Evolutionary conservation across 1,140 invertebrate species (phyloP).

Genomic region (Helicoverpa armigera): DNA sequence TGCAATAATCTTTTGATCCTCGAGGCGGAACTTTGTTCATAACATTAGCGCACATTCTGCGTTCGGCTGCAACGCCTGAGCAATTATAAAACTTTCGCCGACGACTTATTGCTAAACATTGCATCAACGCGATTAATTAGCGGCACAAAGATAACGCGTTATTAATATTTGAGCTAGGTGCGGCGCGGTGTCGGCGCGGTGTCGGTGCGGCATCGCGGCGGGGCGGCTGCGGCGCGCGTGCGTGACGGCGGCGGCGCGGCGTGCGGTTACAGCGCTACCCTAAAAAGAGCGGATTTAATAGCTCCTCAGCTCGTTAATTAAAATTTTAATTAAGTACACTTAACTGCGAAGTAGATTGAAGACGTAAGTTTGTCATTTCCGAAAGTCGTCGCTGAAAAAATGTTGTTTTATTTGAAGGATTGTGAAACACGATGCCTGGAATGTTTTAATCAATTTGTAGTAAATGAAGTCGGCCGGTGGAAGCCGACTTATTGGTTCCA

Average conservation of each 20-base stretch:
- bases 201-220: not conserved
- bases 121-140: slow-evolving; percentile 32
- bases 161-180: slow-evolving; percentile 12
- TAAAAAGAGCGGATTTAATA: slow-evolving; percentile 23
- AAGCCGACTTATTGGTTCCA: slow-evolving; percentile 10
- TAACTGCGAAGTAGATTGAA: slow-evolving; percentile 42
- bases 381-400: slow-evolving; percentile 2
- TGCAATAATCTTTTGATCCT: slow-evolving; percentile 21
- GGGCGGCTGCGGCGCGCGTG: slow-evolving; percentile 3
- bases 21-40: slow-evolving; percentile 28
- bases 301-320: slow-evolving; percentile 22
- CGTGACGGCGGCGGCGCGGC: not conserved
- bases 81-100: slow-evolving; percentile 2
- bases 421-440: not conserved
- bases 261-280: not conserved
- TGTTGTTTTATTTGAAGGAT: slow-evolving; percentile 18
- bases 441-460: slow-evolving; percentile 39
- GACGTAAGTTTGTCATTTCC: slow-evolving; percentile 36
- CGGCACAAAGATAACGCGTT: slow-evolving; percentile 28
- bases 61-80: slow-evolving; percentile 2
- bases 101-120: slow-evolving; percentile 29
- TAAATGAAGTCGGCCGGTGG: slow-evolving; percentile 3
- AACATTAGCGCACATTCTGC: slow-evolving; percentile 17
- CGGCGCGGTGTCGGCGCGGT: not conserved
- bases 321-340: slow-evolving; percentile 44